These are phyloP conservation scores for Tor tambroides DNA, from an alignment of 2,113 vertebrate genomes.

Conservation along the genomic window DNA sequence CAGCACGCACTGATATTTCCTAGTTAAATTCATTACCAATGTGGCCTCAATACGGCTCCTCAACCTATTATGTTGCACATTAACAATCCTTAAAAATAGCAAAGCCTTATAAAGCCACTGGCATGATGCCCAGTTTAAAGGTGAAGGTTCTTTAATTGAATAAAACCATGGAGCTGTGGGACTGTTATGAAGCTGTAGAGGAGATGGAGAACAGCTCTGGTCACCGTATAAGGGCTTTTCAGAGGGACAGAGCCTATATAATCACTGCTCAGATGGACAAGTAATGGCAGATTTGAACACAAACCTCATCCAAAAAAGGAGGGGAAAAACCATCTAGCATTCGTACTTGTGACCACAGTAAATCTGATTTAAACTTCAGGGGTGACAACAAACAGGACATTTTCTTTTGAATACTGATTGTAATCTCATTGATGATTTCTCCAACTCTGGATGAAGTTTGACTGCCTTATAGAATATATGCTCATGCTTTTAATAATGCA, in stretches of 20 bases:
- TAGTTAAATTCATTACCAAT: not conserved
- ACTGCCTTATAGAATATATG: too few relatives aligned
- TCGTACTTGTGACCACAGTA: not conserved
- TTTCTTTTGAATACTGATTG: not conserved
- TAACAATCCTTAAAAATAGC: not conserved
- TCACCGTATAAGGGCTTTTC: constrained; percentile 68
- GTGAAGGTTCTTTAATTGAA: constrained; percentile 33
- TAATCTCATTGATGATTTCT: too few relatives aligned
- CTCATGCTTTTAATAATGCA: too few relatives aligned
- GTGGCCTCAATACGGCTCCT: not conserved
- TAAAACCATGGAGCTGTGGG: constrained; percentile 52
- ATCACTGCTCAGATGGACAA: not conserved
- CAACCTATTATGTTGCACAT: not conserved
- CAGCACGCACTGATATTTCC: not conserved
- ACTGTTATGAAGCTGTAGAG: constrained; percentile 53
- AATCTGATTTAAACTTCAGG: not conserved
- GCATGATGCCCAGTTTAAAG: not conserved
- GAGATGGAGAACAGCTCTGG: constrained; percentile 44
- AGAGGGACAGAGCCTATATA: constrained; percentile 50
- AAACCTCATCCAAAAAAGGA: constrained; percentile 72
- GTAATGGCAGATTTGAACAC: constrained; percentile 44
- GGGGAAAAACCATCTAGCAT: constrained; percentile 52
- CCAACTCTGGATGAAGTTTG: too few relatives aligned
- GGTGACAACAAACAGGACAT: not conserved
- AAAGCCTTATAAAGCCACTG: constrained; percentile 12